Evolutionary conservation across 2,113 vertebrate genomes (phyloP).

Genomic region (Poeciliopsis prolifica): DNA sequence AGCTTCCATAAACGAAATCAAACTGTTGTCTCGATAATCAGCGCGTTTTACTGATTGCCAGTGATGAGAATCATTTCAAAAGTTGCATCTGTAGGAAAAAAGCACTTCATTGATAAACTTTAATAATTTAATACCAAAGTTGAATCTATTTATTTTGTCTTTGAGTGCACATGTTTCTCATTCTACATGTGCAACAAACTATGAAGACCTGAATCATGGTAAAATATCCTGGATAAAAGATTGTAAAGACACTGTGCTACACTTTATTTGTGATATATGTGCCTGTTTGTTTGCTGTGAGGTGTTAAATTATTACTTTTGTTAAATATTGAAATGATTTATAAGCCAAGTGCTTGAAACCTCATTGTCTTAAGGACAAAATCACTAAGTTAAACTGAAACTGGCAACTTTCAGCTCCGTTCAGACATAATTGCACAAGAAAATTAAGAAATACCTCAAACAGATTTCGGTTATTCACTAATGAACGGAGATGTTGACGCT

Average conservation of each 20-base stretch:
- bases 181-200: conserved; percentile 54
- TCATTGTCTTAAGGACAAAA: not conserved
- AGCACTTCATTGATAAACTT: conserved; percentile 10
- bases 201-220: conserved; percentile 15
- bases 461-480: not conserved
- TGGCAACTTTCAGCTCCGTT: not conserved
- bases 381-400: not conserved
- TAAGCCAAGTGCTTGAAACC: not conserved
- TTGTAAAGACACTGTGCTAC: not conserved
- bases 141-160: conserved; percentile 18
- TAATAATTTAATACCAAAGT: conserved; percentile 49
- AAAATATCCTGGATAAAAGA: not conserved
- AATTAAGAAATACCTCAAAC: not conserved
- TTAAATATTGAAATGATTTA: not conserved
- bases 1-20: conserved; percentile 1
- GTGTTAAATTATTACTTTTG: not conserved
- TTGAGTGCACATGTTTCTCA: conserved; percentile 22
- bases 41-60: conserved; percentile 22
- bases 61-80: not conserved
- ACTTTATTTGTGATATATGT: not conserved
- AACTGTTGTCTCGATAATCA: conserved; percentile 5
- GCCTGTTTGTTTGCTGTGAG: not conserved
- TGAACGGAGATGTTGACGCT: not conserved
- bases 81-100: conserved; percentile 4
- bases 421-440: not conserved